Percentiles rank a stretch among this genome's conserved stretches.
These are phyloP conservation scores for Spodoptera picta DNA, from an alignment of 2,888 invertebrate genomes.

Conservation along the genomic window DNA sequence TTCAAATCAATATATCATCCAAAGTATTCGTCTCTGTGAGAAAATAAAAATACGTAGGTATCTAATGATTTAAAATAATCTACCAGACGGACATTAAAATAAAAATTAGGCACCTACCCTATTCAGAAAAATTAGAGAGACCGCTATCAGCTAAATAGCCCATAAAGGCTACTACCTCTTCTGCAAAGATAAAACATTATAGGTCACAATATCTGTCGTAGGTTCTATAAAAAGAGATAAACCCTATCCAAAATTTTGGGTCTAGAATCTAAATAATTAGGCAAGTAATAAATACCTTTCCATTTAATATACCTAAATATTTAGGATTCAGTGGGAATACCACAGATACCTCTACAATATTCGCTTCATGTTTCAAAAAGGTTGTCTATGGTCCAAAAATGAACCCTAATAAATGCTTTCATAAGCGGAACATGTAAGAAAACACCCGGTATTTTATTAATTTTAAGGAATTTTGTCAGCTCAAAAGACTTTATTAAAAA, in stretches of 20 bases:
- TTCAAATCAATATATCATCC: no score
- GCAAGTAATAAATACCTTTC: conserved; percentile 10
- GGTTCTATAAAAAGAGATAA: not conserved
- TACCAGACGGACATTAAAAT: no score
- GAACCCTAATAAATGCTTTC: not conserved
- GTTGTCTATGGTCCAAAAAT: not conserved
- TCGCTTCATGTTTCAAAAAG: conserved; percentile 14
- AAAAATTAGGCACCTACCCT: no score
- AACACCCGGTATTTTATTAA: conserved; percentile 15
- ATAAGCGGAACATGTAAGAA: conserved; percentile 9
- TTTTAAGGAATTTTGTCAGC: not conserved
- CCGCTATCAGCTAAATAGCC: no score
- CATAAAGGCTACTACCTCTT: no score
- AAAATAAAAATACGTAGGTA: no score
- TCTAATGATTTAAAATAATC: no score
- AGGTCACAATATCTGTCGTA: no score
- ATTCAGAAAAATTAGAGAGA: no score
- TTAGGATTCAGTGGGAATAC: not conserved
- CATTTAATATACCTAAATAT: conserved; percentile 12
- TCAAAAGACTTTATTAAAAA: conserved; percentile 4
- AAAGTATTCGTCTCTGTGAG: no score
- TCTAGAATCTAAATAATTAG: not conserved
- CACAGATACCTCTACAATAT: conserved; percentile 1
- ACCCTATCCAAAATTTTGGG: not conserved
- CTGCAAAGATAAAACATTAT: no score